Evolutionary conservation across 2,113 vertebrate species (phyloP), one percentile per base, ranked within the genome.

Genomic region (Theropithecus gelada): DNA sequence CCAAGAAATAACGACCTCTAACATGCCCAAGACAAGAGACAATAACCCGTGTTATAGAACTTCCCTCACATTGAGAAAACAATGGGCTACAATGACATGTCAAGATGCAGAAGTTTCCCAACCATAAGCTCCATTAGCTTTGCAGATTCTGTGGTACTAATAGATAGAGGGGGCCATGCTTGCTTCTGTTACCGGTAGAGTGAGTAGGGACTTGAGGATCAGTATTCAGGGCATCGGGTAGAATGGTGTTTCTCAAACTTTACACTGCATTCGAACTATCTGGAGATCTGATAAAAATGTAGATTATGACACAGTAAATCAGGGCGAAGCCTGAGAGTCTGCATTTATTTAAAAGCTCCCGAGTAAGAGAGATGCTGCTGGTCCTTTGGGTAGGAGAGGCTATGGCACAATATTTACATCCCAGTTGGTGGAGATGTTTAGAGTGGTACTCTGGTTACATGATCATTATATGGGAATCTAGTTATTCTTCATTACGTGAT

Each of bases 131-230:
- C 17, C 22, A 23, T 35, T 30, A 61, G 25, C 11, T 80, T 50
- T 50, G 17, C 0, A 50, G 23, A 52, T 23, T 30, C 27, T 4
- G 4, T 45, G 4, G 11, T 9, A n/a, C 23, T 22, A 20, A 22
- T 10, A 1, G 27, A n/a, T 6, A 43, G 40, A 48, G 30, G 22
- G 5, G 2, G 5, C 2, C 11, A 18, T 18, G 5, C 1, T 48
- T 64, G 48, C 11, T 68, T 45, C 40, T 32, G 20, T 75, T 43
- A 57, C 27, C 32, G 3, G 3, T 22, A 27, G 38, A 45, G 22
- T 1, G 23, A 6, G 32, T 8, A 35, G 13, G 9, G 13, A 27
- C 14, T 55, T n/a, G n/a, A 80, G 12, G 27, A 14, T 61, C 20
- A 68, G 2, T 30, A 3, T n/a, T 43, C 7, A 66, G 18, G 8